Base-by-base conservation (phyloP, 2,113 vertebrate species). In the Pygoscelis antarcticus region DNA sequence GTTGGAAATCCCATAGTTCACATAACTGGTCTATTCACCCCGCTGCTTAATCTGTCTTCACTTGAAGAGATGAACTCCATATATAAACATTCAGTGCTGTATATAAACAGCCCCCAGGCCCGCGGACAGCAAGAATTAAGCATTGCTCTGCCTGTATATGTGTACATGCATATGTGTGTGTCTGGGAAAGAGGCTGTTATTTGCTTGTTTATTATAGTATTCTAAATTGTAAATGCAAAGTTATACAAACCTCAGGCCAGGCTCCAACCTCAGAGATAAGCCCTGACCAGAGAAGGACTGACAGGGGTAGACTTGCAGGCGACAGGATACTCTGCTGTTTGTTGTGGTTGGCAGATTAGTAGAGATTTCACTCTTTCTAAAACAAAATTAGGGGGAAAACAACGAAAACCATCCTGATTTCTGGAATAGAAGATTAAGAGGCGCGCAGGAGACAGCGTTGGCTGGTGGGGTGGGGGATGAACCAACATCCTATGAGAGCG, bases 41-140 rank as follows among this genome's bases (percentile, higher is more conserved):
- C 3, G 27, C 95, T 93, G 95, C 83, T 97, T 95, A 95, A 97
- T 97, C 94, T 96, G 95, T 93, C 93, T 97, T 97, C 96, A 93
- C 96, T 97, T 81, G 95, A 92, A 79, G 92, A 96, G 97, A 97
- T 93, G 94, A 96, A 94, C 90, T 95, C 84, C 80, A 36, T 60
- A 12, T 87, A 93, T 96, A 97, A 97, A 97, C 94, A 95, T 0
- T 47, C 69, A 79, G 0, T 10, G 71, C 71, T 81, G 77, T 64
- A 72, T 89, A 52, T 95, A 96, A 97, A 97, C 95, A 96, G 93
- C 68, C 89, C 90, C 80, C 83, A 83, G 89, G 84, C 87, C 66
- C 2, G 0, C 3, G n/a, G 82, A 90, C 38, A 25, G 83, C 90
- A 94, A 81, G 65, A 95, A 96, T 94, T 70, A 83, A 91, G 90